Conservation (phyloP, 2,797 vertebrate genomes). For the Australoheros facetus region DNA sequence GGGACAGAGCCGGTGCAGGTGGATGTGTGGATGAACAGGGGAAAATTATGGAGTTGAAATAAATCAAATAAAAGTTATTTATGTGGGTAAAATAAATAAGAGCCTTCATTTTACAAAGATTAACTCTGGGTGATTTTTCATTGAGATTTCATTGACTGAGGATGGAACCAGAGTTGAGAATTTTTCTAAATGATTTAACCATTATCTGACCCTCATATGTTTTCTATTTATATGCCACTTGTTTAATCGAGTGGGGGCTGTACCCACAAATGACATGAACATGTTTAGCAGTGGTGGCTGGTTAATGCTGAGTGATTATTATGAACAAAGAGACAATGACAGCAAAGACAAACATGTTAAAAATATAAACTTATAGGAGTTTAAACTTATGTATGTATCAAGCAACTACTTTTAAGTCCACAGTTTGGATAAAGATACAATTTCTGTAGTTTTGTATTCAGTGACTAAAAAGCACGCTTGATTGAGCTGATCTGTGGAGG, state of each 20-base stretch:
- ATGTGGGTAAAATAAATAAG: neutral
- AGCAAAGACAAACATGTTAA: too few relatives aligned
- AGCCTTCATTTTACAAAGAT: neutral
- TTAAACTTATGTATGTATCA: too few relatives aligned
- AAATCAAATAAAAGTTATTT: neutral
- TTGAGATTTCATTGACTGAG: neutral
- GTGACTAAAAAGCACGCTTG: too few relatives aligned
- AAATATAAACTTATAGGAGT: too few relatives aligned
- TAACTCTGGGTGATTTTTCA: neutral
- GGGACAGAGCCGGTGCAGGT: neutral
- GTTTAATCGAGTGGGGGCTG: neutral
- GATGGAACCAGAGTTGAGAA: neutral
- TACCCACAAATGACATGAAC: neutral
- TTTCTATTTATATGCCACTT: neutral
- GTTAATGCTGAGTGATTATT: too few relatives aligned
- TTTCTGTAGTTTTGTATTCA: too few relatives aligned
- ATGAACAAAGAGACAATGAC: too few relatives aligned
- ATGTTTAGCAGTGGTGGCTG: neutral
- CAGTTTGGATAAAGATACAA: too few relatives aligned
- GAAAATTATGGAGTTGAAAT: neutral
- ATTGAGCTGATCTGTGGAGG: too few relatives aligned
- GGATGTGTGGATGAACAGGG: neutral
- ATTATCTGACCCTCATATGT: neutral
- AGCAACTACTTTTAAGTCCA: too few relatives aligned
- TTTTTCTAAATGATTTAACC: neutral